phyloP scores from a whole-genome alignment of 2,113 vertebrate species.

The Recurvirostra avosetta region DNA sequence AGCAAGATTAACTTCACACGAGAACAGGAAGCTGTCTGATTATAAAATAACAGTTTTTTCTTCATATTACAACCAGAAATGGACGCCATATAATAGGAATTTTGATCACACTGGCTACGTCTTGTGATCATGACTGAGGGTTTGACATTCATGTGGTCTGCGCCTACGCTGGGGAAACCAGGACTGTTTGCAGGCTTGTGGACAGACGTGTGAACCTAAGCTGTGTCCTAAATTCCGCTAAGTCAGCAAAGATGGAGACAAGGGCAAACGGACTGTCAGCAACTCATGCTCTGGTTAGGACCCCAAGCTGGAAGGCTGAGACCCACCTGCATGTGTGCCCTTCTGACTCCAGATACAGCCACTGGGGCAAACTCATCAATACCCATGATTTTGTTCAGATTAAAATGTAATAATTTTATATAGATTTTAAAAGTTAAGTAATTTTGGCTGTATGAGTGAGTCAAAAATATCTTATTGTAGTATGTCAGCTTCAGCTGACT shows the following conservation, averaged over 20 bases:
- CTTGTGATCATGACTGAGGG: neutral
- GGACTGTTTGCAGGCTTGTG: neutral
- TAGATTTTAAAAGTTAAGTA: neutral
- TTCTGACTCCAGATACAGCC: neutral
- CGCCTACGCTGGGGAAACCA: neutral
- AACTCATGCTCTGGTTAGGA: neutral
- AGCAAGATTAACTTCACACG: neutral
- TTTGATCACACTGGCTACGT: neutral
- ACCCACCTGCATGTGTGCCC: neutral
- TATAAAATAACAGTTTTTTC: neutral
- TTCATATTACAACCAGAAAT: neutral
- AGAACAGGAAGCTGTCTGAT: neutral
- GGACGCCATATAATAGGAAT: neutral
- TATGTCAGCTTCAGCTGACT: neutral
- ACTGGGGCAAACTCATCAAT: neutral
- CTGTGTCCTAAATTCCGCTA: neutral
- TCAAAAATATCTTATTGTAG: neutral
- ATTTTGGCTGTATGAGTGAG: neutral
- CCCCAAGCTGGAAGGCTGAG: neutral
- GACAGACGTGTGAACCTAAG: neutral
- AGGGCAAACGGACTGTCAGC: fast-evolving
- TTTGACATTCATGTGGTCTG: neutral
- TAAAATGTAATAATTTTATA: neutral
- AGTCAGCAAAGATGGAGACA: neutral
- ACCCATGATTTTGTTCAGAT: neutral